Evolutionary conservation across 1,140 invertebrate species (phyloP).

Genomic region (Nautilus pompilius): DNA sequence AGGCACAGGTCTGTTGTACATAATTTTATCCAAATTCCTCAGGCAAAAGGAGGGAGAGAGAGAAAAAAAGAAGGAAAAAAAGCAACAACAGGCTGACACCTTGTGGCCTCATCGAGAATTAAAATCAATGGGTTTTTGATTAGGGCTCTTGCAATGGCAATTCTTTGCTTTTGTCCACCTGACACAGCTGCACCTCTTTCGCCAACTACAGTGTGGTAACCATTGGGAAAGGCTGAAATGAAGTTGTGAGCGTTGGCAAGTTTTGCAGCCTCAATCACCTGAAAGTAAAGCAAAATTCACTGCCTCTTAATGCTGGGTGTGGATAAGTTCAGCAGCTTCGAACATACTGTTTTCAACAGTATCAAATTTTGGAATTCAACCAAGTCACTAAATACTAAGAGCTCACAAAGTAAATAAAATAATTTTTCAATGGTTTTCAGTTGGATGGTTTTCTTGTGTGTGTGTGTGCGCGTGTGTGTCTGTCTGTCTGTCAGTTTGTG

Average conservation of each 20-base stretch:
- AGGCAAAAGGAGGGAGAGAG: neutral
- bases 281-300: slow-evolving; percentile 12
- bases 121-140: slow-evolving; percentile 83
- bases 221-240: slow-evolving; percentile 76
- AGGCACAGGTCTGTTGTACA: neutral
- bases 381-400: too few species aligned
- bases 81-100: slow-evolving; percentile 55
- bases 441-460: too few species aligned
- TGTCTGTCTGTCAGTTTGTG: too few species aligned
- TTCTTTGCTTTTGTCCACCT: slow-evolving; percentile 87
- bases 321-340: too few species aligned
- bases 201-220: slow-evolving; percentile 84
- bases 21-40: neutral
- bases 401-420: too few species aligned
- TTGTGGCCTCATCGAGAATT: slow-evolving; percentile 88
- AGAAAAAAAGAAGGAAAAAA: neutral
- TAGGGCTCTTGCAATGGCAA: slow-evolving; percentile 84
- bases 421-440: too few species aligned
- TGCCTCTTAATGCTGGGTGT: too few species aligned
- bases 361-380: too few species aligned
- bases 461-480: too few species aligned
- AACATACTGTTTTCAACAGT: too few species aligned
- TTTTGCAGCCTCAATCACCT: slow-evolving; percentile 75
- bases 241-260: slow-evolving; percentile 90
- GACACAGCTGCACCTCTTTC: slow-evolving; percentile 85